Conservation (phyloP, 2,888 invertebrate species). For the Neoascia interrupta region DNA sequence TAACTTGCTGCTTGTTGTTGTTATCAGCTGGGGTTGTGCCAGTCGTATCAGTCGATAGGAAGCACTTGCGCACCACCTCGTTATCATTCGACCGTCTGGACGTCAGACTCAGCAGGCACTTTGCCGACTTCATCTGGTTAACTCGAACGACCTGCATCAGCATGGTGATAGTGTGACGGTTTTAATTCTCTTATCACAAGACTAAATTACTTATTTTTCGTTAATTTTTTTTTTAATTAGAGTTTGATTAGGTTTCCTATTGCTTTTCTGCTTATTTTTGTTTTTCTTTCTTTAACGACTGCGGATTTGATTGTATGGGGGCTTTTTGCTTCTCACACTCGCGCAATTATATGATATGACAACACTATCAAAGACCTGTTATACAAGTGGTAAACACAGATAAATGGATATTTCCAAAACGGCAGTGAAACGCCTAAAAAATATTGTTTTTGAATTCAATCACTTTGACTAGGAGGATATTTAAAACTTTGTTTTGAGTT, state of each 20-base stretch:
- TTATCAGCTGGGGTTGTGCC: constrained; percentile 69
- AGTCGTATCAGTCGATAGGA: constrained; percentile 45
- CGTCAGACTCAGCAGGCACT: constrained; percentile 26
- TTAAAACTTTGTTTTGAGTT: constrained; percentile 14
- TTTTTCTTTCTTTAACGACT: constrained; percentile 66
- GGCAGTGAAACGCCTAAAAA: constrained; percentile 2
- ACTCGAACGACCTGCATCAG: constrained; percentile 52
- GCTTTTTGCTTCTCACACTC: constrained; percentile 26
- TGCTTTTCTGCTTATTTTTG: constrained; percentile 11
- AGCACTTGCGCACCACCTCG: constrained; percentile 44
- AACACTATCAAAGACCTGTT: constrained; percentile 77
- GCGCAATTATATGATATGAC: constrained; percentile 15
- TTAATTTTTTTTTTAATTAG: constrained; percentile 4
- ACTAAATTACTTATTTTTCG: neutral
- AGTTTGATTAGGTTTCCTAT: constrained; percentile 6
- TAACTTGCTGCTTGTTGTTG: constrained; percentile 77
- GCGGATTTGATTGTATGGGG: constrained; percentile 7
- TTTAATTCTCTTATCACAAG: neutral
- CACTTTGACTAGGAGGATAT: constrained; percentile 11
- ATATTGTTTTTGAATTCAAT: constrained; percentile 5
- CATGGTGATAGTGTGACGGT: constrained; percentile 24
- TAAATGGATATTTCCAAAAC: too few species aligned
- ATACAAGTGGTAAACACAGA: constrained; percentile 71
- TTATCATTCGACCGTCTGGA: constrained; percentile 27
- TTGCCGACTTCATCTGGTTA: constrained; percentile 42